A percentile compares a stretch with the other conserved stretches of the same genome.
phyloP scores from a whole-genome alignment of 2,888 invertebrate species.

The Ferrisia virgata region DNA sequence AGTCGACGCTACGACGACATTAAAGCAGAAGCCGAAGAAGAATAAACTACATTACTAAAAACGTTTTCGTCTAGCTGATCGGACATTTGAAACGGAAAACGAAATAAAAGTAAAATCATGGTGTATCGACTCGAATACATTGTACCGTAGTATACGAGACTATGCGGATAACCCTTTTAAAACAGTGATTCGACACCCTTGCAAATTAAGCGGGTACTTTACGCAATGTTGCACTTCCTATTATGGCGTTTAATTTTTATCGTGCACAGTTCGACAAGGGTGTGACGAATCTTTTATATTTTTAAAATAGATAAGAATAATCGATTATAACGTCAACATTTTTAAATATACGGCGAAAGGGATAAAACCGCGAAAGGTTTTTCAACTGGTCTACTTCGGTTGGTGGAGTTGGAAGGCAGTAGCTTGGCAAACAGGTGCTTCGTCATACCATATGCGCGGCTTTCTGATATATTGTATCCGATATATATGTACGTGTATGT shows the following conservation, averaged over 20 bases:
- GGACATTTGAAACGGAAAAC: slow-evolving; percentile 19
- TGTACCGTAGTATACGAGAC: too few species aligned
- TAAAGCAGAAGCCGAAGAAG: not conserved
- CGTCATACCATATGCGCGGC: not conserved
- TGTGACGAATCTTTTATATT: slow-evolving; percentile 26
- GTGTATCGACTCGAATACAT: not conserved
- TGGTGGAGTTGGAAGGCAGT: not conserved
- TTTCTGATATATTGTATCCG: too few species aligned
- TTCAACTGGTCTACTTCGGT: not conserved
- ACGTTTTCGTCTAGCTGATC: not conserved
- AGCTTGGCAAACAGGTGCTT: not conserved
- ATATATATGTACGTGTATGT: too few species aligned
- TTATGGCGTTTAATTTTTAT: not conserved
- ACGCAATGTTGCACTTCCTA: slow-evolving; percentile 21
- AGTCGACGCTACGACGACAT: not conserved
- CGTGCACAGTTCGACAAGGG: not conserved
- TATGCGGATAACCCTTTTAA: not conserved
- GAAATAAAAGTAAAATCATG: not conserved
- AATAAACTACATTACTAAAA: not conserved
- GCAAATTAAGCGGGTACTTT: slow-evolving; percentile 30
- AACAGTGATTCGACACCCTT: not conserved
- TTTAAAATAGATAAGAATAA: slow-evolving; percentile 19
- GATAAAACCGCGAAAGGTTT: slow-evolving; percentile 4
- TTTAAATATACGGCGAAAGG: not conserved
- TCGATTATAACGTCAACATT: slow-evolving; percentile 8